Evolutionary conservation across 1,140 invertebrate genomes (phyloP), one percentile per base, ranked within the genome.

Genomic region (Pararge aegeria): DNA sequence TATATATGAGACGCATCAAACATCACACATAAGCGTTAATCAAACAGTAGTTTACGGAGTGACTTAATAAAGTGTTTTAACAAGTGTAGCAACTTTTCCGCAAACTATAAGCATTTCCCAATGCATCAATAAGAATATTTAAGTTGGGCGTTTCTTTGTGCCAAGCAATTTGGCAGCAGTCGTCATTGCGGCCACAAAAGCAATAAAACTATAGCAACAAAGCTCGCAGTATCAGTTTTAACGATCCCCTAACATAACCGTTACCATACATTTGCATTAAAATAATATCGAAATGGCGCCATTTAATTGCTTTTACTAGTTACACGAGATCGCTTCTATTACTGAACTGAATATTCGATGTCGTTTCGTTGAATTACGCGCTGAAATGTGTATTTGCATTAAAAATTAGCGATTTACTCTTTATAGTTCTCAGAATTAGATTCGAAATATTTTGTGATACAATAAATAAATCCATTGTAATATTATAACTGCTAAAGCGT

Each of bases 191-290:
- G 24, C 21, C 29, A 46, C 40, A 30, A 46, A 27, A 46, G 53
- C 53, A 46, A 55, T 55, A 55, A 55, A 46, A 55, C 40, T 18
- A 29, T 30, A 46, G 38, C 18, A 42, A 46, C 38, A 24, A 27
- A 55, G 40, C 38, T 55, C 53, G 2, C 24, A 30, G 24, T 55
- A 55, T 55, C 53, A 44, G 53, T 55, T 54, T 40, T 44, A 54
- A 54, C 38, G 52, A 27, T 46, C 16, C 38, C 15, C 53, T 46
- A 46, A 55, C 53, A 55, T 55, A 55, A 55, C 53, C 7, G 53
- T 55, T 55, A 55, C 42, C 53, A 44, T 55, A 55, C 53, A 55
- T 55, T 46, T 55, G 53, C 53, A 55, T 55, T 55, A 46, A 55
- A 55, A 55, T 55, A 55, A 55, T 55, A 55, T 55, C 29, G 37